Conservation (phyloP, 2,797 vertebrate species). For the Hoplostethus mediterraneus region DNA sequence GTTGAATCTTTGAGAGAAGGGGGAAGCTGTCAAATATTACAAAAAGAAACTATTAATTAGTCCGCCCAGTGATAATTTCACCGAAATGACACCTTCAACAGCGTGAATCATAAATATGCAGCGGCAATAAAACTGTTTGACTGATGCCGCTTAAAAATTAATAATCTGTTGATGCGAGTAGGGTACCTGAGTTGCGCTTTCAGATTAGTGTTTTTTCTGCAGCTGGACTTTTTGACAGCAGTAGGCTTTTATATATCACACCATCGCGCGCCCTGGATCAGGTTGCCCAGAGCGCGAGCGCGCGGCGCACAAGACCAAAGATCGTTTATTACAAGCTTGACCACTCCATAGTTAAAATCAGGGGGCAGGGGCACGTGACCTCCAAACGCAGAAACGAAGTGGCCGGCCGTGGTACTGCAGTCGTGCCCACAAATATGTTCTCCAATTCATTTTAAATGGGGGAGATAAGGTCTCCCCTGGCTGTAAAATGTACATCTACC, state of each 20-base stretch:
- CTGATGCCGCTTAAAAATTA: too few species aligned
- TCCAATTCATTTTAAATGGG: too few species aligned
- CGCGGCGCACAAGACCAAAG: slow-evolving; percentile 12
- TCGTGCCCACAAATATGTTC: too few species aligned
- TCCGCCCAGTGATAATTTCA: not conserved
- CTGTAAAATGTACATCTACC: too few species aligned
- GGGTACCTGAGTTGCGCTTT: too few species aligned
- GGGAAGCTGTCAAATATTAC: slow-evolving; percentile 1
- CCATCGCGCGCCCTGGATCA: too few species aligned
- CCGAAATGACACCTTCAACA: not conserved
- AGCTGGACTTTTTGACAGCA: slow-evolving; percentile 7
- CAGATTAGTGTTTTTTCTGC: not conserved
- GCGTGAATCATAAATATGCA: not conserved
- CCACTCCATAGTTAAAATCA: not conserved
- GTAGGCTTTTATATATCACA: slow-evolving; percentile 23
- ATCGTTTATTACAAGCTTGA: slow-evolving; percentile 6
- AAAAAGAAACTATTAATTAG: not conserved
- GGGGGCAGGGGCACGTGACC: too few species aligned
- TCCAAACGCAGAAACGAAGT: too few species aligned
- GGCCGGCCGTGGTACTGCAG: too few species aligned
- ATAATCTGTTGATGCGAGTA: too few species aligned
- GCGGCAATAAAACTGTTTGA: not conserved
- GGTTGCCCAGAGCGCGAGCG: too few species aligned
- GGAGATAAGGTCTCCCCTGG: too few species aligned
- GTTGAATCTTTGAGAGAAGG: slow-evolving; percentile 37